Conservation (phyloP, 2,113 vertebrate genomes). For the Gymnogyps californianus region DNA sequence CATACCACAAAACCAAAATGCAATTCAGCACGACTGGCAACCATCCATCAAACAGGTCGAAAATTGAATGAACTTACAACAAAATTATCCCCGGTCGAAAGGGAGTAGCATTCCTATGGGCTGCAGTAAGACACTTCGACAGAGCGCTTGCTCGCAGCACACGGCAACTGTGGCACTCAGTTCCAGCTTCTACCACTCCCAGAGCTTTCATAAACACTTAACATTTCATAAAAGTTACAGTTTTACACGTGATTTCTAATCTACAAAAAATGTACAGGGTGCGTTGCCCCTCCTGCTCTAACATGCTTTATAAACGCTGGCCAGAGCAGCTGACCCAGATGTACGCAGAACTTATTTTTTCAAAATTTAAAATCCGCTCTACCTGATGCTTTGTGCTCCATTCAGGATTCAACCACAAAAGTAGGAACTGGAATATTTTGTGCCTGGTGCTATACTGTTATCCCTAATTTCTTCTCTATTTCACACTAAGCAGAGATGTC, state of each 20-base stretch:
- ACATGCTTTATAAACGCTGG: constrained; percentile 65
- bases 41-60: constrained; percentile 54
- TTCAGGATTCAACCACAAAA: constrained; percentile 34
- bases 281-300: constrained; percentile 1
- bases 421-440: constrained; percentile 58
- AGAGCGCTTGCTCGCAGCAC: background rate
- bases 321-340: constrained; percentile 58
- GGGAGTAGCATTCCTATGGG: constrained; percentile 60
- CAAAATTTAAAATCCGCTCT: constrained; percentile 70
- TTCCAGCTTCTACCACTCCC: constrained; percentile 45
- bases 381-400: constrained; percentile 3
- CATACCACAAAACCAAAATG: constrained; percentile 9
- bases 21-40: constrained; percentile 32
- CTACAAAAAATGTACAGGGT: constrained; percentile 26
- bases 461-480: constrained; percentile 71
- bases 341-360: constrained; percentile 48
- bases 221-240: constrained; percentile 71
- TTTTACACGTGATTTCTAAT: constrained; percentile 66
- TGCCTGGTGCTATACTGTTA: constrained; percentile 45
- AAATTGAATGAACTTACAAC: constrained; percentile 64
- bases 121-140: constrained; percentile 17
- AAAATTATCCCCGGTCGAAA: constrained; percentile 37
- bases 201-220: constrained; percentile 73
- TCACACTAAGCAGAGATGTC: constrained; percentile 65
- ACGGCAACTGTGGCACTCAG: background rate